Evolutionary conservation across 1,140 invertebrate species (phyloP), one percentile per base, ranked within the genome.

Genomic region (Mactra quadrangularis): DNA sequence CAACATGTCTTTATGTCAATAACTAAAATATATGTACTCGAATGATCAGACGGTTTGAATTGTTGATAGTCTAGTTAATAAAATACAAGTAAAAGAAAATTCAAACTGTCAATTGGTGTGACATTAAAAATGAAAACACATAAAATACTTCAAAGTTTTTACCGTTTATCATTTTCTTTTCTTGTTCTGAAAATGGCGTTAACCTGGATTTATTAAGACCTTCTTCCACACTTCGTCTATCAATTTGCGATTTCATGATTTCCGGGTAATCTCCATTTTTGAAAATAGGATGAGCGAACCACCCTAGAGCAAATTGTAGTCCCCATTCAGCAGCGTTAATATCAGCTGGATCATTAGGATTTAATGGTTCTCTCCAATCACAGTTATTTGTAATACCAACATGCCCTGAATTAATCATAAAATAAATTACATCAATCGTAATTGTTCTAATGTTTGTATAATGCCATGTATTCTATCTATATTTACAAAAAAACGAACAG

Each of bases 261-360:
- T 84, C 82, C 1, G 93, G 92, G 82, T 93, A 93, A 76, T 92
- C 89, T 31, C 92, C 92, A 53, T 91, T 86, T 11, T 87, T 86
- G 71, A 86, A 91, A 27, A 93, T 90, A 2, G 92, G 91, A 76
- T 91, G 85, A 7, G 89, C 91, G 71, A 90, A 92, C 89, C 88
- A 90, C 2, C 91, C 92, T 29, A 88, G 66, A 29, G 75, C 52
- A 71, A 92, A 91, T 66, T 90, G 84, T 76, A 84, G 75, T 15
- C 78, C 85, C 15, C 84, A 50, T 50, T 85, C 77, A 0, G 87
- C 62, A 1, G 88, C 86, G 13, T 83, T 84, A 13, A 57, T 41
- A 47, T 90, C 86, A 15, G 72, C 77, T 1, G 50, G 74, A 52
- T 75, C 38, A 22, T 29, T 38, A 3, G 70, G 47, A 45, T 87